Percentiles rank a stretch among this genome's conserved stretches.
phyloP scores from a whole-genome alignment of 2,113 vertebrate species.

The Larimichthys polyactis region DNA sequence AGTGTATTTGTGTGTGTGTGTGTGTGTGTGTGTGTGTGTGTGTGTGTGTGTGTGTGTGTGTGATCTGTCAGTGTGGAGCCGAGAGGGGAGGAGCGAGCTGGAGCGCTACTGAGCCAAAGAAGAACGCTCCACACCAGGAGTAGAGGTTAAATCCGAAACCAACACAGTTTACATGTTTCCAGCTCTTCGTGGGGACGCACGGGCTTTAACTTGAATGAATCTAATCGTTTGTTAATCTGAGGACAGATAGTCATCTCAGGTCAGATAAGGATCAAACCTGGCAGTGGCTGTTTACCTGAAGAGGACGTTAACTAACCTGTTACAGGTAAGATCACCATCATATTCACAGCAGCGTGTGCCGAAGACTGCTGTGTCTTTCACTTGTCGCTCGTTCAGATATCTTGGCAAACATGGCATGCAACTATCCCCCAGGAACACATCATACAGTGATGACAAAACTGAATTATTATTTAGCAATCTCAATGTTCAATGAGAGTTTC shows the following conservation, averaged over 20 bases:
- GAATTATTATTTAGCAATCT: background rate
- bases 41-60: background rate
- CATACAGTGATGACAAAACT: background rate
- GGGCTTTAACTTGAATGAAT: background rate
- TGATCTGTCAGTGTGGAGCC: background rate
- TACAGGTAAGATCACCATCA: conserved; percentile 41
- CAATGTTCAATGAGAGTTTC: background rate
- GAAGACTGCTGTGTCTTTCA: too few relatives aligned
- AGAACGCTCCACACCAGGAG: background rate
- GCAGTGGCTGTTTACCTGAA: background rate
- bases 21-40: background rate
- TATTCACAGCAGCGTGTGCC: background rate
- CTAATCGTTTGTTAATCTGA: background rate
- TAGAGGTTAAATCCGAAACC: conserved; percentile 16
- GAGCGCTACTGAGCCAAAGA: background rate
- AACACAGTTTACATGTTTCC: background rate
- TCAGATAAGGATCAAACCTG: background rate
- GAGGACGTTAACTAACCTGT: conserved; percentile 35
- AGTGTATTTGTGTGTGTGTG: background rate
- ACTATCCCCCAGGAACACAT: background rate
- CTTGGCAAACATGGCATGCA: background rate
- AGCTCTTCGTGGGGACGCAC: background rate
- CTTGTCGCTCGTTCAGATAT: background rate
- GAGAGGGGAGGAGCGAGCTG: conserved; percentile 50
- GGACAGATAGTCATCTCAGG: background rate